Evolutionary conservation across 1,140 invertebrate species (phyloP).

Genomic region (Platyura marginata): DNA sequence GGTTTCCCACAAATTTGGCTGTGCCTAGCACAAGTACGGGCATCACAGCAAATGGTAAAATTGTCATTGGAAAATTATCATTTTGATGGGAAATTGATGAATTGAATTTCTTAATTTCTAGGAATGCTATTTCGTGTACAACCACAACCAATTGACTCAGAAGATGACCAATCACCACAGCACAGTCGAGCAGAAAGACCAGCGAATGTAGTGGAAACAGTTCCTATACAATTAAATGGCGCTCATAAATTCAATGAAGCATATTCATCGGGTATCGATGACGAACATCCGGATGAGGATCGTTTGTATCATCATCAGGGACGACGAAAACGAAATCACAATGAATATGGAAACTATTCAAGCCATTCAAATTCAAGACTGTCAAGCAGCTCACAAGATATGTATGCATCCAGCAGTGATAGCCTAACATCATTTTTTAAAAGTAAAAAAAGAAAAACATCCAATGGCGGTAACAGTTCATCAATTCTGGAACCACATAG

Average conservation of each 20-base stretch:
- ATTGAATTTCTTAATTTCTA: background rate
- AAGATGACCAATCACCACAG: slow-evolving; percentile 1
- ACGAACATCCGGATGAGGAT: background rate
- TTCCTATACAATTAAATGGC: background rate
- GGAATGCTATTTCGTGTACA: background rate
- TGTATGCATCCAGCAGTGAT: background rate
- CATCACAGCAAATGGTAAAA: slow-evolving; percentile 8
- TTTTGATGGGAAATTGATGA: background rate
- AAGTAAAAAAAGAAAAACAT: background rate
- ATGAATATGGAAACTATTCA: slow-evolving; percentile 3
- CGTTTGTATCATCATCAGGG: background rate
- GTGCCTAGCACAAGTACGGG: slow-evolving; percentile 10
- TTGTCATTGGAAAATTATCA: background rate
- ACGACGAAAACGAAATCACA: background rate
- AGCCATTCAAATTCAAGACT: slow-evolving; percentile 6
- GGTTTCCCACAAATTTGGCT: slow-evolving; percentile 1
- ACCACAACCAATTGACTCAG: background rate
- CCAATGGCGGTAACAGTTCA: background rate
- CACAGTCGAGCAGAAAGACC: background rate
- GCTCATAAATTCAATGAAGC: background rate
- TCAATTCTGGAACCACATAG: too few species aligned
- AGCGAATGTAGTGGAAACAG: background rate
- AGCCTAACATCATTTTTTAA: background rate
- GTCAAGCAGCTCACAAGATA: slow-evolving; percentile 3
- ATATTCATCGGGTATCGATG: slow-evolving; percentile 3